phyloP scores from a whole-genome alignment of 2,113 vertebrate genomes.

The Pelobates fuscus region DNA sequence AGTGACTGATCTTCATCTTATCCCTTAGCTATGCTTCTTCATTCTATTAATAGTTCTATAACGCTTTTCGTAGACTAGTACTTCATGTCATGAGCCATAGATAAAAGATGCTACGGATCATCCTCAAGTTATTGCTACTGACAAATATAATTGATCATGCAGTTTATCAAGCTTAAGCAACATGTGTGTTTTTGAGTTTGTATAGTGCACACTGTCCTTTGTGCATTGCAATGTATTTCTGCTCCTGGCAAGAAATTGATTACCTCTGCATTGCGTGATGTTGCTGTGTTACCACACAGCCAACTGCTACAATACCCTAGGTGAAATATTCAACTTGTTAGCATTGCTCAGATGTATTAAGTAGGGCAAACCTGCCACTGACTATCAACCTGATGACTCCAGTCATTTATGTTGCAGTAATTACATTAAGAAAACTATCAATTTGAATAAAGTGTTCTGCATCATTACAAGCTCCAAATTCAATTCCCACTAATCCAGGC shows the following conservation, averaged over 20 bases:
- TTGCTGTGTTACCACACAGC: conserved; percentile 3
- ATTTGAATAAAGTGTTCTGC: conserved; percentile 47
- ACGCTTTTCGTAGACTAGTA: too few species aligned
- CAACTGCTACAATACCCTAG: neutral
- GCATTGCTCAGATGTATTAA: conserved; percentile 7
- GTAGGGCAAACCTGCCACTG: conserved; percentile 20
- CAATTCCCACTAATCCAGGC: conserved; percentile 47
- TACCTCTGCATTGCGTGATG: conserved; percentile 11
- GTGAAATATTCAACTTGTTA: conserved; percentile 29
- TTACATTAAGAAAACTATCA: conserved; percentile 46
- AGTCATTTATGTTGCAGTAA: conserved; percentile 41
- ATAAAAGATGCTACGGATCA: too few species aligned
- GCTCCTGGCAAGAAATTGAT: neutral
- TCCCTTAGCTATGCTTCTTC: too few species aligned
- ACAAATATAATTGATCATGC: too few species aligned
- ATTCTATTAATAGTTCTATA: too few species aligned
- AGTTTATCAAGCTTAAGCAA: too few species aligned
- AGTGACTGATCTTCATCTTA: too few species aligned
- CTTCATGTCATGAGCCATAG: too few species aligned
- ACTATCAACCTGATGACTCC: conserved; percentile 25
- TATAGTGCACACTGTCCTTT: too few species aligned
- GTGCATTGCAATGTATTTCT: neutral
- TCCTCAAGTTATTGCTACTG: too few species aligned
- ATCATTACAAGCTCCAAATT: conserved; percentile 48
- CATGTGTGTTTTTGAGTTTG: too few species aligned